Evolutionary conservation across 2,888 invertebrate genomes (phyloP), one percentile per base, ranked within the genome.

Genomic region (Lasius fuliginosus): DNA sequence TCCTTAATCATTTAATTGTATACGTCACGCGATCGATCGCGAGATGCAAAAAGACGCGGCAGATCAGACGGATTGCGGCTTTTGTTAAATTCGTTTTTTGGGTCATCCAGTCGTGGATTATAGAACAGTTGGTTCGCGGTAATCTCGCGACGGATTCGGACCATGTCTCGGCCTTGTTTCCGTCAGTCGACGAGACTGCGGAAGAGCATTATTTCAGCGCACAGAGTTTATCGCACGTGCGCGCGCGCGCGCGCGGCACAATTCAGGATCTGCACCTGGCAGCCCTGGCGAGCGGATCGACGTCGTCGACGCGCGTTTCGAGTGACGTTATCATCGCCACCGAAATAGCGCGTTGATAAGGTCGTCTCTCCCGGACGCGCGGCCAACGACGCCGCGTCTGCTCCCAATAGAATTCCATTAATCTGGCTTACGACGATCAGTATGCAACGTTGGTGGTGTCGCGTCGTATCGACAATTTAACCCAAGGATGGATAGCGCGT

Each of bases 371-470:
- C 91, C 91, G 92, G 91, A 89, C 92, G 89, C 89, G 88, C 90
- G 93, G 93, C 89, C 92, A 91, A 91, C 92, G 93, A 93, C 93
- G 90, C 90, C 86, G 75, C 85, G 85, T 86, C 88, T 86, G 86
- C 85, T 93, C 93, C 91, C 92, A 88, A 90, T 89, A 92, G 93
- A 92, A 94, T 93, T 93, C 93, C 91, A 93, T 92, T 94, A 93
- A 94, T 93, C 93, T 91, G 93, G 91, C 93, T 92, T 91, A 89
- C 87, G 88, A 89, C 88, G 87, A 85, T 81, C 85, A 83, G 68
- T 69, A 87, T 76, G 83, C 83, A 75, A 82, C 82, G 79, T 40
- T 27, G 71, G 56, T 71, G 71, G 71, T 60, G 79, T 69, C 71
- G 79, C 60, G 79, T 46, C 79, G 79, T 81, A 73, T 81, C 79